These are phyloP conservation scores for Pseudomyrmex flavicornis DNA, from an alignment of 1,140 invertebrate species.

Conservation along the genomic window DNA sequence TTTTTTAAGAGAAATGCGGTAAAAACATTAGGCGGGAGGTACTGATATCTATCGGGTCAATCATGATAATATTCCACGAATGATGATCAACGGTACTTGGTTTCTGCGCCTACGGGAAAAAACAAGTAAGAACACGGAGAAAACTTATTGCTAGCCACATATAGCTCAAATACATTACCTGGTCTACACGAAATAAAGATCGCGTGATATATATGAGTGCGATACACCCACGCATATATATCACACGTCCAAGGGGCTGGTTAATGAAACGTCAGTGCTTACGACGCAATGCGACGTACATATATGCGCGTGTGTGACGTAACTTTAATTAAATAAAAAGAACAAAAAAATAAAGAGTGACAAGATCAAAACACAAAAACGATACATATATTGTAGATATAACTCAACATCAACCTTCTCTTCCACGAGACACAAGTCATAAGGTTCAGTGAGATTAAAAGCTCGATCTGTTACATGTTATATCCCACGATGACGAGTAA, in stretches of 20 bases:
- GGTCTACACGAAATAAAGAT: conserved; percentile 61
- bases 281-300: conserved; percentile 40
- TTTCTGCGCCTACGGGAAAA: conserved; percentile 65
- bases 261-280: not conserved
- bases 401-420: conserved; percentile 71
- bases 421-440: conserved; percentile 74
- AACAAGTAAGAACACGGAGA: conserved; percentile 51
- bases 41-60: conserved; percentile 36
- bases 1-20: not conserved
- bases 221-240: conserved; percentile 60
- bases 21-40: conserved; percentile 41
- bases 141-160: conserved; percentile 69
- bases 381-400: conserved; percentile 41
- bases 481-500: conserved; percentile 63
- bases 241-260: conserved; percentile 15
- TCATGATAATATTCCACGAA: conserved; percentile 48
- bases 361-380: conserved; percentile 54
- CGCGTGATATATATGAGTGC: conserved; percentile 57
- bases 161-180: conserved; percentile 70
- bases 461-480: conserved; percentile 63
- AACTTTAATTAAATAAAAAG: conserved; percentile 29
- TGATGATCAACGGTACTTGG: conserved; percentile 52
- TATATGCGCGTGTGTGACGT: conserved; percentile 49
- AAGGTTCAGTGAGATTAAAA: conserved; percentile 69
- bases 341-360: conserved; percentile 13